Percentiles rank a stretch among this genome's conserved stretches.
Conservation (phyloP, 2,888 invertebrate species). For the Caenorhabditis drosophilae region DNA sequence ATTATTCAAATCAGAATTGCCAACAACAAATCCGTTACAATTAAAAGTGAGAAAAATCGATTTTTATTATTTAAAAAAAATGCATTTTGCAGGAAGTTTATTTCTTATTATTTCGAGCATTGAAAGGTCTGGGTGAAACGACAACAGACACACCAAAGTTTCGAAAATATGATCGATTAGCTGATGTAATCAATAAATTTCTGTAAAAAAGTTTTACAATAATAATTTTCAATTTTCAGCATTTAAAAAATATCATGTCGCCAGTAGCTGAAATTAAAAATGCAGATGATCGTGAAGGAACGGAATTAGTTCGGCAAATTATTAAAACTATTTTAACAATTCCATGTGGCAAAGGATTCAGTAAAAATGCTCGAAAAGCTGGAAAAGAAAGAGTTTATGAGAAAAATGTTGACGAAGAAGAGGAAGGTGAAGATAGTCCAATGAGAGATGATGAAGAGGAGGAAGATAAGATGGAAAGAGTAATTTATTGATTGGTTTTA, state of each 20-base stretch:
- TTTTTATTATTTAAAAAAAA: too few species aligned
- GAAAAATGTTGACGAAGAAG: background rate
- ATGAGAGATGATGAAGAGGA: conserved; percentile 11
- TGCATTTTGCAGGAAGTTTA: too few species aligned
- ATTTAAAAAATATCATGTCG: conserved; percentile 8
- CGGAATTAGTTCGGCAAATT: conserved; percentile 2
- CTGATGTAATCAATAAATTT: conserved; percentile 9
- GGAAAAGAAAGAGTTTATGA: conserved; percentile 2
- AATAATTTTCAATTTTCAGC: conserved; percentile 4
- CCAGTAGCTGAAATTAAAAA: conserved; percentile 23
- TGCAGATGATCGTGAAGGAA: conserved; percentile 13
- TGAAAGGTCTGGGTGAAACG: conserved; percentile 16
- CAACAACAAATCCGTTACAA: conserved; percentile 8
- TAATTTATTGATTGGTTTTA: background rate
- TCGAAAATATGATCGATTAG: conserved; percentile 17
- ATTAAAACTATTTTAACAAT: conserved; percentile 12
- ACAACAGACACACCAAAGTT: conserved; percentile 20
- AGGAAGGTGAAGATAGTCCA: background rate
- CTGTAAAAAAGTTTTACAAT: background rate
- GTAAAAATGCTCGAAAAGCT: conserved; percentile 1
- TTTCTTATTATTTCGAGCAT: conserved; percentile 16
- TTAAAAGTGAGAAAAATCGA: too few species aligned
- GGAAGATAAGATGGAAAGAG: conserved; percentile 5
- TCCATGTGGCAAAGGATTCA: conserved; percentile 24
- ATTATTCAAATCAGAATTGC: conserved; percentile 29